Evolutionary conservation across 2,888 invertebrate genomes (phyloP).

Genomic region (Himalopsyche kuldschensis): DNA sequence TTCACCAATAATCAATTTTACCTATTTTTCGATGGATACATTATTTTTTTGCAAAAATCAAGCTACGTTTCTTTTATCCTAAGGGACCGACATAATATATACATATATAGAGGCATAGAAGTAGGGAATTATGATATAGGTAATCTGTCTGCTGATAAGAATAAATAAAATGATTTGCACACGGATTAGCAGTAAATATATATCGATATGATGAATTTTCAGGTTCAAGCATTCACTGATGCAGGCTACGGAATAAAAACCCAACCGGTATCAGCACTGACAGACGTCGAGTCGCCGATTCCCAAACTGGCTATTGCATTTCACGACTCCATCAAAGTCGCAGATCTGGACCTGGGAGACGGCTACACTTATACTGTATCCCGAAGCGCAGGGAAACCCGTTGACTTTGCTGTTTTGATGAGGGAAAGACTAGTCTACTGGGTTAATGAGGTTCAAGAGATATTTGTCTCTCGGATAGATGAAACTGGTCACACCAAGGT

Average conservation of each 20-base stretch:
- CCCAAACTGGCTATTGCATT: slow-evolving; percentile 78
- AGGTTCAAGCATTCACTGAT: slow-evolving; percentile 81
- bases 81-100: no score
- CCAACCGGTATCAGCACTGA: slow-evolving; percentile 64
- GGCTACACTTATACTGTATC: slow-evolving; percentile 58
- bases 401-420: slow-evolving; percentile 69
- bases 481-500: slow-evolving; percentile 59
- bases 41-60: no score
- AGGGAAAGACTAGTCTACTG: slow-evolving; percentile 78
- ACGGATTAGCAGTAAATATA: no score
- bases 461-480: slow-evolving; percentile 64
- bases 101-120: neutral
- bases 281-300: slow-evolving; percentile 74
- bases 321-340: slow-evolving; percentile 69
- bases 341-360: slow-evolving; percentile 74
- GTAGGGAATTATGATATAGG: slow-evolving; percentile 14
- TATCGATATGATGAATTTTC: slow-evolving; percentile 41
- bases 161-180: slow-evolving; percentile 18
- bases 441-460: slow-evolving; percentile 76
- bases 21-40: no score
- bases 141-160: neutral
- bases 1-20: no score
- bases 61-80: no score
- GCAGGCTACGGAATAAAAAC: slow-evolving; percentile 76
- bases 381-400: slow-evolving; percentile 67